Conservation (phyloP, 2,113 vertebrate genomes). For the Pholis gunnellus region DNA sequence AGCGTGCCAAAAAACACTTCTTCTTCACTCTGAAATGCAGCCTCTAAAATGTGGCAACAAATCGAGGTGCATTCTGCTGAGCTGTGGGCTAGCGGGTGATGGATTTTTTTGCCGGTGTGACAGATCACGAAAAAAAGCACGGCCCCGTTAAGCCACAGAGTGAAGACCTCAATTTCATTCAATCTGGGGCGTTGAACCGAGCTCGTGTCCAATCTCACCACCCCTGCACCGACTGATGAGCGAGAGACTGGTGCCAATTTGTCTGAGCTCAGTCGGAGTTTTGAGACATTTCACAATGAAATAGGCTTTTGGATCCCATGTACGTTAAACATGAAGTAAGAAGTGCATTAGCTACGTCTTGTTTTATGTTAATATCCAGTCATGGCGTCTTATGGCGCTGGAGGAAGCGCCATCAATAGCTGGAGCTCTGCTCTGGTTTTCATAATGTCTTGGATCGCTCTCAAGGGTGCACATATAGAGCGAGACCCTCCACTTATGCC, state of each 20-base stretch:
- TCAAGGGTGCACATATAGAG: constrained; percentile 39
- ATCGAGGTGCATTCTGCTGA: constrained; percentile 63
- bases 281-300: constrained; percentile 12
- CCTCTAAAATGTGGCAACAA: constrained; percentile 61
- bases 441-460: constrained; percentile 35
- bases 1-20: constrained; percentile 71
- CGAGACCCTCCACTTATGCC: constrained; percentile 61
- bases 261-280: background rate
- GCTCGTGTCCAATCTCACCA: constrained; percentile 26
- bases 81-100: constrained; percentile 52
- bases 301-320: constrained; percentile 14
- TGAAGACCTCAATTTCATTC: constrained; percentile 56
- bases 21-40: constrained; percentile 30
- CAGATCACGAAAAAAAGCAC: constrained; percentile 31
- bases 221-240: constrained; percentile 24
- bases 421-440: constrained; percentile 50
- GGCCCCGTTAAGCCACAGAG: constrained; percentile 45
- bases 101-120: constrained; percentile 63
- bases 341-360: constrained; percentile 28
- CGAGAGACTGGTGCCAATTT: constrained; percentile 24
- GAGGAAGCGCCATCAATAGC: constrained; percentile 13
- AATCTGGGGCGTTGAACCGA: constrained; percentile 37
- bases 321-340: constrained; percentile 30
- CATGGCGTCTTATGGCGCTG: constrained; percentile 20
- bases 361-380: constrained; percentile 13